Percentiles rank a stretch among this genome's conserved stretches.
These are phyloP conservation scores for Notocelia uddmanniana DNA, from an alignment of 2,888 invertebrate genomes.

Conservation along the genomic window DNA sequence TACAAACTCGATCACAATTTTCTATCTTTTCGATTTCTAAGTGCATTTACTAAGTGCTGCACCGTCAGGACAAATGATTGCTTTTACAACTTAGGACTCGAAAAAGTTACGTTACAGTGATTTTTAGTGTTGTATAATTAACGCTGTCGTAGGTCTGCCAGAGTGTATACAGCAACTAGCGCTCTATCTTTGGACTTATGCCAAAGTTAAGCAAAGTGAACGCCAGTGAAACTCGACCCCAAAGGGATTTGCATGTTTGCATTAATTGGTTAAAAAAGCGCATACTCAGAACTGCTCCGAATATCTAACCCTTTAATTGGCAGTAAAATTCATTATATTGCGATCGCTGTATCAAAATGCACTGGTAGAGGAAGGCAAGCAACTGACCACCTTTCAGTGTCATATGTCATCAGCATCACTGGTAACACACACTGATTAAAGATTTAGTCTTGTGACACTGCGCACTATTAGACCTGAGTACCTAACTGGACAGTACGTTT, in stretches of 20 bases:
- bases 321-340: too few species aligned
- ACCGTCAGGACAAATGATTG: not conserved
- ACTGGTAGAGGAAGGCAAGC: too few species aligned
- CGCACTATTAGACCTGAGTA: too few species aligned
- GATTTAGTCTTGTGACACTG: too few species aligned
- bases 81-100: not conserved
- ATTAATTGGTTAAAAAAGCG: not conserved
- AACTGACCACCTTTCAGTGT: too few species aligned
- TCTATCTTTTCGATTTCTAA: slow-evolving; percentile 7
- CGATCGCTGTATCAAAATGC: too few species aligned
- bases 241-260: slow-evolving; percentile 1
- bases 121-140: not conserved
- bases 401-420: too few species aligned
- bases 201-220: slow-evolving; percentile 23
- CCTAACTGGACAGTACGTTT: too few species aligned
- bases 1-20: slow-evolving; percentile 4
- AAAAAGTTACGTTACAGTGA: not conserved
- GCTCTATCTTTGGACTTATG: slow-evolving; percentile 18
- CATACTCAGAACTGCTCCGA: not conserved
- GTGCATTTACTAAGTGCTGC: slow-evolving; percentile 21
- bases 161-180: not conserved
- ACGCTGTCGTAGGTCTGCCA: not conserved
- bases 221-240: not conserved
- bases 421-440: too few species aligned
- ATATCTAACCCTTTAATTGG: too few species aligned